Evolutionary conservation across 2,113 vertebrate genomes (phyloP), one percentile per base, ranked within the genome.

Genomic region (Pogona vitticeps): DNA sequence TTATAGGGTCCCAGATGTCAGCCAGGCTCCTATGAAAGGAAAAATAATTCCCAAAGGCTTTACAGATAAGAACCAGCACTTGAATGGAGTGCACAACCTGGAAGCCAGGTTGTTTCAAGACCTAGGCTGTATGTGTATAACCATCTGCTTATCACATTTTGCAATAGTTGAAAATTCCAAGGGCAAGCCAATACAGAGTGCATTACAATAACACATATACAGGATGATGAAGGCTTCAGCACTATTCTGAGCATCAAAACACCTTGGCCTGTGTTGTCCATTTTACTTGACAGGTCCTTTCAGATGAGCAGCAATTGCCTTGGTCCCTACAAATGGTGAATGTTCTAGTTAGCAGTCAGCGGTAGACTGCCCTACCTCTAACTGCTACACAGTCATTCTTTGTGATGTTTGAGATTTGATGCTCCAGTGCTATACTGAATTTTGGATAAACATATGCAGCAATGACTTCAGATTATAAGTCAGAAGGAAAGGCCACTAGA

Each of bases 401-500:
- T 59, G 28, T 52, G 42, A 42, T 21, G 12, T 40, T 71, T 73
- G 56, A 80, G 31, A 73, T 61, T 52, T 14, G 5, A 42, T 80
- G 38, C 28, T 63, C 80, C 38, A 33, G 8, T 36, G 20, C 31
- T 86, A 31, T 36, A 38, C 3, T 8, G 38, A n/a, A 23, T 33
- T 84, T 73, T 61, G 68, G 56, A 80, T 46, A 80, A 73, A 68
- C 38, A 42, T 63, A 71, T 86, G 46, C 38, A 63, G 31, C 67
- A 63, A 76, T 71, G 81, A 63, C 71, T 75, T 73, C 58, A 61
- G 20, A 86, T 72, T 36, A 72, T 73, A 46, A 79, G 33, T 67
- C 76, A 71, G 46, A 79, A 78, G 61, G 65, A 52, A 86, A 86
- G 77, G 65, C 76, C 36, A 18, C 67, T 42, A 42, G 8, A 80